Evolutionary conservation across 2,113 vertebrate species (phyloP), one percentile per base, ranked within the genome.

Genomic region (Aphyosemion australe): DNA sequence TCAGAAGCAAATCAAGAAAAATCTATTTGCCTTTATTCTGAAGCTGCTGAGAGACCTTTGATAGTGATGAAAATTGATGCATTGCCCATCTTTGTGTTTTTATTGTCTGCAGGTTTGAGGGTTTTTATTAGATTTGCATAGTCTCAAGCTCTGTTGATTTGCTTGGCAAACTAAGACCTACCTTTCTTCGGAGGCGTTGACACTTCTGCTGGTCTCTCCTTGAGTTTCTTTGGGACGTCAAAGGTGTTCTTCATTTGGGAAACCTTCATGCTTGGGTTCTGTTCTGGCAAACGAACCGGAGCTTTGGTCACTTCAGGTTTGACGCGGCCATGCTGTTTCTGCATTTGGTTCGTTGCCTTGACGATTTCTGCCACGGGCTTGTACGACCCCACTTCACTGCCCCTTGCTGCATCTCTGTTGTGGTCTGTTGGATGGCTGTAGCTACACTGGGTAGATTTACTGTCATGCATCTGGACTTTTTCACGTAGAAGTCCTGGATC

Each of bases 191-290:
- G 74, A 43, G 87, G n/a, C 49, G 74, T 57, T 39, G 58, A 84
- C 15, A 37, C 61, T 66, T 91, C 91, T 41, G 47, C 60, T 31
- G 77, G 65, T 63, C 80, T 83, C 66, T 89, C 87, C 75, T 76
- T 78, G 52, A 81, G 55, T 54, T 83, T 92, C 78, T 87, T 92
- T 43, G 88, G 88, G 46, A 84, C 80, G 46, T 92, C 91, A 61
- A 92, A 93, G 8, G 91, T 2, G 21, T 76, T 86, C 68, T 89
- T 92, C 74, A 92, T 93, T 59, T 92, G 89, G 10, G 84, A 87
- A 14, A 93, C 90, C 52, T 90, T 92, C 57, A 90, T 64, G 19
- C 70, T 79, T 6, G 83, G 72, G 32, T 57, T 78, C 73, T 76
- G 81, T 37, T 87, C 84, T 4, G 58, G 42, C 51, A 80, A 56